These are phyloP conservation scores for Hemiscyllium ocellatum DNA, from an alignment of 2,113 vertebrate species.

Conservation along the genomic window DNA sequence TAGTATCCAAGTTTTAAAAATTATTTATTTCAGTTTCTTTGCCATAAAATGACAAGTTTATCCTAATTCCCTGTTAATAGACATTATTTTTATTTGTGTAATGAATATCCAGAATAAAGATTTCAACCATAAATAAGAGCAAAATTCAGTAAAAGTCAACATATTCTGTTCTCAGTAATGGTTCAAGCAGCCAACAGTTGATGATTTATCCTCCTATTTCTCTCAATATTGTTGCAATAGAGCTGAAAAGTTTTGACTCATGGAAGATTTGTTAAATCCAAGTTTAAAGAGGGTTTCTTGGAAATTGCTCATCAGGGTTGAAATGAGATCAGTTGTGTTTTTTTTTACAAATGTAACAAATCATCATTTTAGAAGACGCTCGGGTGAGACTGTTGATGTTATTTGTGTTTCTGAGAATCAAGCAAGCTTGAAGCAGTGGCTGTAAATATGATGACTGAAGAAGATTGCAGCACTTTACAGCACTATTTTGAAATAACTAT, in stretches of 20 bases:
- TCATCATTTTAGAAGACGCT: neutral
- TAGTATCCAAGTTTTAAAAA: neutral
- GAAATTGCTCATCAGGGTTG: neutral
- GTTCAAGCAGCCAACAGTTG: neutral
- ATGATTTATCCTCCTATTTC: neutral
- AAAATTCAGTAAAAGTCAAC: neutral
- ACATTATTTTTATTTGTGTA: neutral
- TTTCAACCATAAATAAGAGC: neutral
- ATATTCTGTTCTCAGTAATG: neutral
- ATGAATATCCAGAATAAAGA: neutral
- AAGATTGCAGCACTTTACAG: neutral
- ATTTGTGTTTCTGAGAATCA: neutral
- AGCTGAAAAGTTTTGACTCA: neutral
- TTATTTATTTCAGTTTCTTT: neutral
- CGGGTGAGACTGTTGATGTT: no score
- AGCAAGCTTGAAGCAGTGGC: neutral
- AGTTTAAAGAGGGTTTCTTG: neutral
- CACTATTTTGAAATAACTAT: neutral
- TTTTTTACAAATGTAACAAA: no score
- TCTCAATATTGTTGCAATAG: neutral
- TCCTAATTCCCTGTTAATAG: neutral
- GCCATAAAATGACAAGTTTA: neutral
- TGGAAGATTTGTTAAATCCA: neutral
- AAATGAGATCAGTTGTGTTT: neutral
- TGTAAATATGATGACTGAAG: neutral